Conservation (phyloP, 2,888 invertebrate genomes). For the Protodeltote pygarga region DNA sequence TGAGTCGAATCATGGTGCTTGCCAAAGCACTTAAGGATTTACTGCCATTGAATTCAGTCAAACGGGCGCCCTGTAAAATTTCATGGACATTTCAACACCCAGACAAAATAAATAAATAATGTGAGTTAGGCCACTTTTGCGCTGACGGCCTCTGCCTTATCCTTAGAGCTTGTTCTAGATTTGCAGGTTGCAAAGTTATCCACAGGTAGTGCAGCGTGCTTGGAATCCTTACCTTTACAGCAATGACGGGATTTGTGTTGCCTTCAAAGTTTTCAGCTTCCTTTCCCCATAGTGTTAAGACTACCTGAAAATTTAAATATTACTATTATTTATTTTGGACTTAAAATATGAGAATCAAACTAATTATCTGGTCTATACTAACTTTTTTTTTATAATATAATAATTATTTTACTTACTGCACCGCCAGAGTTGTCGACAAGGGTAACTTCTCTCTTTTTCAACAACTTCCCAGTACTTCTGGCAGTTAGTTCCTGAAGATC, state of each 20-base stretch:
- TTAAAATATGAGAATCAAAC: too few relatives aligned
- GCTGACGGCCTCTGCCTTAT: too few relatives aligned
- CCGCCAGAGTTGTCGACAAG: conserved; percentile 95
- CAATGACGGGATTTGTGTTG: conserved; percentile 92
- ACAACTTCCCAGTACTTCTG: conserved; percentile 91
- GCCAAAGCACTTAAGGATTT: conserved; percentile 89
- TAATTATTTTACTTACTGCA: conserved; percentile 72
- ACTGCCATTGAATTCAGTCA: conserved; percentile 96
- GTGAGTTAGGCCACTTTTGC: too few relatives aligned
- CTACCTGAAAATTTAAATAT: conserved; percentile 81
- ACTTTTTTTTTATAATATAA: too few relatives aligned
- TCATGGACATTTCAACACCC: not conserved
- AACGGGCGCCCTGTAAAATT: conserved; percentile 87
- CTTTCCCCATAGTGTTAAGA: conserved; percentile 96
- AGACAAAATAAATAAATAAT: too few relatives aligned
- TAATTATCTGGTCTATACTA: too few relatives aligned
- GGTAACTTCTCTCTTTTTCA: conserved; percentile 95
- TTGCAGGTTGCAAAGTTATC: too few relatives aligned
- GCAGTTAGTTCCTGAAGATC: conserved; percentile 92
- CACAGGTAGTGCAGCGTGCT: too few relatives aligned
- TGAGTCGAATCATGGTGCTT: conserved; percentile 90
- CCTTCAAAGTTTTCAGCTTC: conserved; percentile 95
- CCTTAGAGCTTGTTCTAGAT: too few relatives aligned
- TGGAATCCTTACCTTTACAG: conserved; percentile 88
- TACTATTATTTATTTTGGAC: not conserved